Conservation (phyloP, 2,888 invertebrate genomes). For the Melinaea menophilus region DNA sequence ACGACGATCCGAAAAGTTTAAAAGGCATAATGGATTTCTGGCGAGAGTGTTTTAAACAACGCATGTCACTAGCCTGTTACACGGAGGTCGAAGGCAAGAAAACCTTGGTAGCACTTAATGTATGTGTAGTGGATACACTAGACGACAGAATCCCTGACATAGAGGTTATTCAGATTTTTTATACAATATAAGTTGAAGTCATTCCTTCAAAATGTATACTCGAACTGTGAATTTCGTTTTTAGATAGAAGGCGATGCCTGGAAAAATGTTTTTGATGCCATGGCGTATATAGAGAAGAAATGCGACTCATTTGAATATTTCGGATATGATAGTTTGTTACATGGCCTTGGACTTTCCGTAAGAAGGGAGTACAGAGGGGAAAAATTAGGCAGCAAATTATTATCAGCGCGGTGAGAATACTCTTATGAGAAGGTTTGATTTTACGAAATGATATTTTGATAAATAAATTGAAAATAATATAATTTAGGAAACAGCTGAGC, state of each 20-base stretch:
- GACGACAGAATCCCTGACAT: slow-evolving; percentile 40
- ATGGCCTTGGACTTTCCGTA: slow-evolving; percentile 55
- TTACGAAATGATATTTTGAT: too few species aligned
- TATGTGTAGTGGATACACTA: slow-evolving; percentile 42
- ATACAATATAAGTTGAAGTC: too few species aligned
- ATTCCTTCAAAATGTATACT: too few species aligned
- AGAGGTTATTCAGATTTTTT: background rate
- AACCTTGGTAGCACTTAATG: slow-evolving; percentile 48
- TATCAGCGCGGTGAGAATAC: slow-evolving; percentile 52
- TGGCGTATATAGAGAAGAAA: slow-evolving; percentile 41
- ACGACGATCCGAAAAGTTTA: slow-evolving; percentile 41
- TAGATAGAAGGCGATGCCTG: slow-evolving; percentile 52
- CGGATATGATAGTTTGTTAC: slow-evolving; percentile 43
- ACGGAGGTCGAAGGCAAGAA: slow-evolving; percentile 40
- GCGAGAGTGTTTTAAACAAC: slow-evolving; percentile 37
- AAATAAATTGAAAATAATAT: background rate
- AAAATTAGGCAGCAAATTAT: slow-evolving; percentile 48
- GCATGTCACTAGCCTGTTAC: slow-evolving; percentile 54
- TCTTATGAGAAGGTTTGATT: too few species aligned
- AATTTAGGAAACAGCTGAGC: slow-evolving; percentile 50
- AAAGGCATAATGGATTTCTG: slow-evolving; percentile 41
- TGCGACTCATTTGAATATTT: slow-evolving; percentile 44
- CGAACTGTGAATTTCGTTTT: background rate
- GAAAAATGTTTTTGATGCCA: slow-evolving; percentile 47
- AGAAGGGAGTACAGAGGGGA: slow-evolving; percentile 50